Evolutionary conservation across 2,888 invertebrate species (phyloP), one percentile per base, ranked within the genome.

Genomic region (Spialia ferax): DNA sequence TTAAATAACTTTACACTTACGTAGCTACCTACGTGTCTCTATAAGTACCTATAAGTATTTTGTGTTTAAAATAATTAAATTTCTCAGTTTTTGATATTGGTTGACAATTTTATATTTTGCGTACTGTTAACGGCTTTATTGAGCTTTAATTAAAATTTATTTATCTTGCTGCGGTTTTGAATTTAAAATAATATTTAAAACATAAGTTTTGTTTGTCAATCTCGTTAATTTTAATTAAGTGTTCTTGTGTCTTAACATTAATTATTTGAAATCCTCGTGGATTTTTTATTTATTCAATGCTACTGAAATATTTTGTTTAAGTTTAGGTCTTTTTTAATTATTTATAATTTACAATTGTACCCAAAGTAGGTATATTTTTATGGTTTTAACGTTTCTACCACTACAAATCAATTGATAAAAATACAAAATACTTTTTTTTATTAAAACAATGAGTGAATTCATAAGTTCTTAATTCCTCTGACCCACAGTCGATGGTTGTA

Each of bases 401-500:
- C 8, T 5, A 4, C 8, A 32, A 7, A 7, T 7, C 32, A 32
- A 1, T 32, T 7, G 32, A 32, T 32, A 32, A 32, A 32, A 26
- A 26, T 26, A 6, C 26, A 26, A 26, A 26, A 26, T 5, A 26
- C 5, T 26, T 26, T 26, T 26, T 5, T 4, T 26, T 2, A n/a
- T n/a, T 26, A 26, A 26, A 2, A 6, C 26, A 26, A 26, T 26
- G 6, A 26, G 26, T 26, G 6, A n/a, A n/a, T n/a, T 6, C 32
- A 1, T 42, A 42, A n/a, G 15, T 42, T 18, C 45, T 50, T 59
- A 22, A 35, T 26, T n/a, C 10, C 2, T 65, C 8, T 22, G 38
- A 38, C 26, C 42, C 65, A 13, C n/a, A 42, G 32, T 26, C 76
- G 90, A 90, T 90, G 93, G 89, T 93, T 92, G 92, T 87, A 82